Evolutionary conservation across 2,797 vertebrate genomes (phyloP).

Genomic region (Myotis daubentonii): DNA sequence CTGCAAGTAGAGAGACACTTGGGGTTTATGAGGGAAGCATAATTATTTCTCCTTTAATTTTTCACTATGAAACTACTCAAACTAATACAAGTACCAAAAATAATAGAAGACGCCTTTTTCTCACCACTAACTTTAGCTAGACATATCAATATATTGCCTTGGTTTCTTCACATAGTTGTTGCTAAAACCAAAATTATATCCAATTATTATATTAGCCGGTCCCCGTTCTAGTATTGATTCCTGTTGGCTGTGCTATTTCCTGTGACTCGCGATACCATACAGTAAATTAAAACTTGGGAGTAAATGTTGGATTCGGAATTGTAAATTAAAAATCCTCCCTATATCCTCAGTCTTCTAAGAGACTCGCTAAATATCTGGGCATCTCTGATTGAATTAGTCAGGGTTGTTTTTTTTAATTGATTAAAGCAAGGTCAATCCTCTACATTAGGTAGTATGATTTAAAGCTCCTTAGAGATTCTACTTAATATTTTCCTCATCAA

Average conservation of each 20-base stretch:
- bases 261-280: background rate
- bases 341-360: slow-evolving; percentile 1
- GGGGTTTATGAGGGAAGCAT: background rate
- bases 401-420: background rate
- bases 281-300: slow-evolving; percentile 42
- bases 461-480: background rate
- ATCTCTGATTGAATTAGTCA: slow-evolving; percentile 27
- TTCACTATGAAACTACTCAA: slow-evolving; percentile 54
- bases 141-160: background rate
- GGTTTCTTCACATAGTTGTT: slow-evolving; percentile 3
- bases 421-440: background rate
- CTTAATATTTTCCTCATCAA: background rate
- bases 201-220: background rate
- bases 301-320: slow-evolving; percentile 11
- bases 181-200: slow-evolving; percentile 48
- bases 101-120: background rate
- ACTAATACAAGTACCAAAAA: slow-evolving; percentile 31
- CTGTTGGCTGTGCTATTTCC: background rate
- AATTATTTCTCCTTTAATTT: slow-evolving; percentile 64
- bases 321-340: background rate
- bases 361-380: background rate
- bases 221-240: slow-evolving; percentile 8
- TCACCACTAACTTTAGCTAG: slow-evolving; percentile 4
- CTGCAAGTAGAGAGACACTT: slow-evolving; percentile 45
- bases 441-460: background rate